Conservation (phyloP, 2,888 invertebrate genomes). For the Esperia sulphurella region DNA sequence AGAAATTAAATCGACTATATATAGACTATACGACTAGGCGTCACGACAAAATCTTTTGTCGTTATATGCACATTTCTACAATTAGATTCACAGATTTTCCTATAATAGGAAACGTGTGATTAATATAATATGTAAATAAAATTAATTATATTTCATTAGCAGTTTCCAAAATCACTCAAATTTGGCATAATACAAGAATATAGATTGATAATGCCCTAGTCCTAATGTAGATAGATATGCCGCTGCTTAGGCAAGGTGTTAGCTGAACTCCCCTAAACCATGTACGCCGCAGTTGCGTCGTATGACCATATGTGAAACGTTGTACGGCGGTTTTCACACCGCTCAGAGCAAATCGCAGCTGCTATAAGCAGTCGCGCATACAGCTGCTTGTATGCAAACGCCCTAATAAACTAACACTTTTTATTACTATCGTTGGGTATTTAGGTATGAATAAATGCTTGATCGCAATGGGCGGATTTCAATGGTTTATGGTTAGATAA, state of each 20-base stretch:
- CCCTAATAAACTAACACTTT: slow-evolving; percentile 73
- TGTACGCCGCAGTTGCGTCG: slow-evolving; percentile 33
- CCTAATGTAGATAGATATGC: too few relatives aligned
- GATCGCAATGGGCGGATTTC: slow-evolving; percentile 31
- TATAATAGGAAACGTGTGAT: too few relatives aligned
- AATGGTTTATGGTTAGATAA: slow-evolving; percentile 24
- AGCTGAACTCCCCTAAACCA: slow-evolving; percentile 48
- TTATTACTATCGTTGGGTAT: slow-evolving; percentile 39
- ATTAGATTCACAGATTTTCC: too few relatives aligned
- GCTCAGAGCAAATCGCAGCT: slow-evolving; percentile 53
- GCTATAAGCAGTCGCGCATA: slow-evolving; percentile 20
- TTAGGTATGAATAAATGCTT: neutral
- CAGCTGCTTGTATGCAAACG: slow-evolving; percentile 71
- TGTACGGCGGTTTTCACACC: slow-evolving; percentile 64
- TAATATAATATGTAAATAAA: too few relatives aligned
- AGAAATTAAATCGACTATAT: too few relatives aligned
- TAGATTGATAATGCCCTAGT: too few relatives aligned
- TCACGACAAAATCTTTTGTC: too few relatives aligned
- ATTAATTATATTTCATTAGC: too few relatives aligned
- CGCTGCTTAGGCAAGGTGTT: slow-evolving; percentile 44
- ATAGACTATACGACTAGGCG: too few relatives aligned
- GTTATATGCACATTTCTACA: too few relatives aligned
- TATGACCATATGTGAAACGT: slow-evolving; percentile 65
- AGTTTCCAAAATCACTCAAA: too few relatives aligned
- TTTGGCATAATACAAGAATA: too few relatives aligned